A percentile compares a stretch with the other conserved stretches of the same genome.
Conservation (phyloP, 1,140 invertebrate species). For the Brachionus paranguensis region DNA sequence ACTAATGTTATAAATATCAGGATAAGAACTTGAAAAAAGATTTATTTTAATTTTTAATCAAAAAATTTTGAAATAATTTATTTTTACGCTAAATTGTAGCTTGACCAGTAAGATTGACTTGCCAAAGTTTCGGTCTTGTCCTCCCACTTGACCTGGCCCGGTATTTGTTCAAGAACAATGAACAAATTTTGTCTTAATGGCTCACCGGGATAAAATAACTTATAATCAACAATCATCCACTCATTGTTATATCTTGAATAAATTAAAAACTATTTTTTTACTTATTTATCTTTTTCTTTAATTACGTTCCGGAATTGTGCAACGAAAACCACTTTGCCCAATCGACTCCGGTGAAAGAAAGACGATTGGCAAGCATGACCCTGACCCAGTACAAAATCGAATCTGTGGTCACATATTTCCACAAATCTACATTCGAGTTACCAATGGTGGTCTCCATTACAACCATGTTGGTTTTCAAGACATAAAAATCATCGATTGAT, state of each 20-base stretch:
- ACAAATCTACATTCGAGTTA: constrained; percentile 64
- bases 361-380: constrained; percentile 75
- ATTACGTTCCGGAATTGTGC: constrained; percentile 70
- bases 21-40: constrained; percentile 59
- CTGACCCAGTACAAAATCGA: constrained; percentile 70
- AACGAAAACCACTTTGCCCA: constrained; percentile 64
- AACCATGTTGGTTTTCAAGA: constrained; percentile 44
- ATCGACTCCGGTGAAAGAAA: constrained; percentile 65
- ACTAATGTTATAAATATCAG: constrained; percentile 61
- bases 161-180: constrained; percentile 76
- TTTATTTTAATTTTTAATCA: background rate
- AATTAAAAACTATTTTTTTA: background rate
- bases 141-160: constrained; percentile 55
- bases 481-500: constrained; percentile 74
- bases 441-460: constrained; percentile 68
- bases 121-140: constrained; percentile 68
- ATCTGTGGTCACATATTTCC: constrained; percentile 59
- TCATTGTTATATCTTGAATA: constrained; percentile 69
- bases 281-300: background rate
- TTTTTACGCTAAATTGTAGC: constrained; percentile 68
- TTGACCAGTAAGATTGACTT: constrained; percentile 67
- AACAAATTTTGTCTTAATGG: constrained; percentile 61
- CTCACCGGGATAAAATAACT: constrained; percentile 59
- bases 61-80: background rate
- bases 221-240: constrained; percentile 76